Base-by-base conservation (phyloP, 2,888 invertebrate species). In the Orchesella flavescens region DNA sequence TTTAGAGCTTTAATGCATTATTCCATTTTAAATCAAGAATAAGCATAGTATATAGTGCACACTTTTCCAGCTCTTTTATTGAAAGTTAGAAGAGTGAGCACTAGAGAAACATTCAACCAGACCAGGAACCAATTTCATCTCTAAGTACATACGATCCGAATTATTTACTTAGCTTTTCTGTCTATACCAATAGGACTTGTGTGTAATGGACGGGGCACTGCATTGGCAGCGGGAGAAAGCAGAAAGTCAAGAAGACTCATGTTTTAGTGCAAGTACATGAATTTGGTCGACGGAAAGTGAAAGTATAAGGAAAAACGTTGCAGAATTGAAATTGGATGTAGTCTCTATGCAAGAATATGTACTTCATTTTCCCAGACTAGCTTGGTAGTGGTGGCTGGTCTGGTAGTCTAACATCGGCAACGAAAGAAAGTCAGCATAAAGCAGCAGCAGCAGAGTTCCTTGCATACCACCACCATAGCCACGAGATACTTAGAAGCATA, bases 81-180 rank as follows among this genome's bases (percentile, higher is more conserved):
- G 57, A 19, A 23, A 61, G 24, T 13, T 21, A 61, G 34, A 61
- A 61, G 23, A 21, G 61, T 23, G 61, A 23, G 23, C 24, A 23
- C 61, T 24, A 10, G n/a, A 10, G n/a, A 61, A 61, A 61, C 61
- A 21, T 61, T 23, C 61, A 24, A 24, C 61, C 19, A 24, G 23
- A 24, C 61, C 19, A 24, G 23, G 15, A 61, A 21, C 61, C 61
- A 61, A 61, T 61, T 24, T 61, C 61, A 61, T 24, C 57, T 23
- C 13, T 7, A 61, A 61, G 61, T 53, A 23, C 53, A 68, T 53
- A 23, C 53, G 68, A 59, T 77, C 46, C 57, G 57, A 77, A 59
- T 68, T 77, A 77, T 77, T 77, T 77, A 69, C 77, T 68, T 44
- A 77, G 57, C 68, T 68, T 59, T 49, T 57, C 77, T 44, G 68